Evolutionary conservation across 2,888 invertebrate genomes (phyloP), one percentile per base, ranked within the genome.

Genomic region (Actias luna): DNA sequence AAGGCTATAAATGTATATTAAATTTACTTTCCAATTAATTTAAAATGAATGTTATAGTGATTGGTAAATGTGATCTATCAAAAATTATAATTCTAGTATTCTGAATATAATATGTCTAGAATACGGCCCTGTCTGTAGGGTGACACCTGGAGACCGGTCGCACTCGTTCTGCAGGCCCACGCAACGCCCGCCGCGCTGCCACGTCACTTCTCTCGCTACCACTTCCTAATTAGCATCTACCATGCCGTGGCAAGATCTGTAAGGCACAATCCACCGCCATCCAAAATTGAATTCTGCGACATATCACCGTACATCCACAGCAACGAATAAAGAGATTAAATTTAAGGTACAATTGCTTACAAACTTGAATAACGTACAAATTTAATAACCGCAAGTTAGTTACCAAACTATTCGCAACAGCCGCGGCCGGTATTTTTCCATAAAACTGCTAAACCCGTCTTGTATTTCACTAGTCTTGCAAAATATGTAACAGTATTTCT

Each of bases 91-190:
- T n/a, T n/a, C n/a, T n/a, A n/a, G n/a, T n/a, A n/a, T n/a, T n/a
- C n/a, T n/a, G n/a, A n/a, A n/a, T n/a, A n/a, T n/a, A n/a, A n/a
- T n/a, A n/a, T n/a, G n/a, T n/a, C n/a, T n/a, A 77, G 74, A 83
- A 73, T 88, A 70, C 85, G 78, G 75, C 76, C 79, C 88, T 87
- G 88, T 73, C 65, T 68, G 75, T 75, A 67, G 72, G 77, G 78
- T 81, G 85, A 82, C 89, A 89, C 89, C 89, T 89, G 89, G 88
- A 77, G 86, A 92, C 91, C 89, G 90, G 91, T 90, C 84, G 72
- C 87, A 89, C 90, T 86, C 82, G 90, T 89, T 90, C 82, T 76
- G 76, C 78, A 75, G 72, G 84, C 91, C 90, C 90, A 92, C 91
- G 90, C 89, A 88, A 85, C 78, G 80, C 78, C 80, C 71, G 72